These are phyloP conservation scores for Eucidaris tribuloides DNA, from an alignment of 35 echinoderm and acorn worm genomes.

Conservation along the genomic window DNA sequence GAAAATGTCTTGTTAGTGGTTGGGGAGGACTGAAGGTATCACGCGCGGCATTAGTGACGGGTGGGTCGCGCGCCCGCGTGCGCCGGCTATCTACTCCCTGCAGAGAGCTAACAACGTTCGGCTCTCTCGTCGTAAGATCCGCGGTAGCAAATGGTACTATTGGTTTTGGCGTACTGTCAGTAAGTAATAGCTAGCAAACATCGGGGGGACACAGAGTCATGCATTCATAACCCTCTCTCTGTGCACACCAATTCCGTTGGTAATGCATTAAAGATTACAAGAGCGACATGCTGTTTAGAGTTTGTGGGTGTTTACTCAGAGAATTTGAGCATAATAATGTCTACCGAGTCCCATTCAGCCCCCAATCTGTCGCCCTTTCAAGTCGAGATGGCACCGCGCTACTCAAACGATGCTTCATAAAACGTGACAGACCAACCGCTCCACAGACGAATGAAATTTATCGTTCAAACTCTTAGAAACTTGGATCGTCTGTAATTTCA, in stretches of 20 bases:
- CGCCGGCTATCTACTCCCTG: not conserved
- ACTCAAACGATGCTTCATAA: not conserved
- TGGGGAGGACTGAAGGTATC: too few relatives aligned
- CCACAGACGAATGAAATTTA: not conserved
- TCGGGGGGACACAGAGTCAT: conserved; percentile 5
- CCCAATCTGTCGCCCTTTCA: conserved; percentile 58
- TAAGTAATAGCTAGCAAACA: conserved; percentile 18
- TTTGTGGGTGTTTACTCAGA: conserved; percentile 43
- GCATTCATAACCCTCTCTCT: conserved; percentile 7
- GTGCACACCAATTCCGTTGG: conserved; percentile 13
- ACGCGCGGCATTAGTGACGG: too few relatives aligned
- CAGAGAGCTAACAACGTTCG: not conserved
- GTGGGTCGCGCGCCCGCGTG: not conserved
- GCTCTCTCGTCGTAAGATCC: not conserved
- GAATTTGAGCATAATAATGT: conserved; percentile 55
- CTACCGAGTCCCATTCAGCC: not conserved
- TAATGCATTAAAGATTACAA: conserved; percentile 6
- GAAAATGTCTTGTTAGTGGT: too few relatives aligned
- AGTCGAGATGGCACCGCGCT: not conserved
- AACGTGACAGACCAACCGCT: not conserved
- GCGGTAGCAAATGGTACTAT: not conserved
- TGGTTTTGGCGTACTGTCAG: conserved; percentile 1
- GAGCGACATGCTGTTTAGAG: conserved; percentile 11
- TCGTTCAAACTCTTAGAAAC: too few relatives aligned
- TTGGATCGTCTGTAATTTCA: too few relatives aligned